Evolutionary conservation across 2,888 invertebrate species (phyloP).

Genomic region (Sturmia bella): DNA sequence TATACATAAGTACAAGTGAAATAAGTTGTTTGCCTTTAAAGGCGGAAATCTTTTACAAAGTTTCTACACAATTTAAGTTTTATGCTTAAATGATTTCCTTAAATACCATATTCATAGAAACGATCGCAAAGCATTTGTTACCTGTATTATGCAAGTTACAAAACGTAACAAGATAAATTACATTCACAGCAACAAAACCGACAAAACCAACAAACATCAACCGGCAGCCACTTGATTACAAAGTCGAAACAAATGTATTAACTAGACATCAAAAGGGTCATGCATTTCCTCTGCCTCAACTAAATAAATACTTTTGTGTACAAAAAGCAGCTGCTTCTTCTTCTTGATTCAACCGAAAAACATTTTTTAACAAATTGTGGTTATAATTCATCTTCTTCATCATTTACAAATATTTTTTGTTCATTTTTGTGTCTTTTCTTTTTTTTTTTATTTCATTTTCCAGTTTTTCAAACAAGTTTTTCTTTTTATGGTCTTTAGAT

Average conservation of each 20-base stretch:
- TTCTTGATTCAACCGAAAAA: neutral
- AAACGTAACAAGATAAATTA: conserved; percentile 8
- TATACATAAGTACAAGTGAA: neutral
- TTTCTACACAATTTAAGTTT: conserved; percentile 57
- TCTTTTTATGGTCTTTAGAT: conserved; percentile 39
- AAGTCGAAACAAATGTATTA: conserved; percentile 13
- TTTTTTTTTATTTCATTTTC: neutral
- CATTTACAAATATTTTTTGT: conserved; percentile 39
- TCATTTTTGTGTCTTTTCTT: neutral
- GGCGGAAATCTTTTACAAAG: conserved; percentile 54
- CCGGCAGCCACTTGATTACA: conserved; percentile 17
- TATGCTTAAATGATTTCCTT: conserved; percentile 64
- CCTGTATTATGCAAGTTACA: conserved; percentile 46
- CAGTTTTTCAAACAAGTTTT: conserved; percentile 59
- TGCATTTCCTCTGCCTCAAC: conserved; percentile 20
- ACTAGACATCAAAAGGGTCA: conserved; percentile 51
- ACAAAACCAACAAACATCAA: too few relatives aligned
- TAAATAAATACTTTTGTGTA: conserved; percentile 5
- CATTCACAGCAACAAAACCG: neutral
- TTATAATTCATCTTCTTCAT: conserved; percentile 60
- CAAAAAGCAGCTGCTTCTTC: conserved; percentile 38
- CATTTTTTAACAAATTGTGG: neutral
- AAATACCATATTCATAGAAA: conserved; percentile 26
- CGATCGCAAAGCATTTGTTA: conserved; percentile 22
- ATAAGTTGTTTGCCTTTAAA: conserved; percentile 27